A percentile compares a stretch with the other conserved stretches of the same genome.
phyloP scores from a whole-genome alignment of 2,113 vertebrate species.

The Chionis minor region DNA sequence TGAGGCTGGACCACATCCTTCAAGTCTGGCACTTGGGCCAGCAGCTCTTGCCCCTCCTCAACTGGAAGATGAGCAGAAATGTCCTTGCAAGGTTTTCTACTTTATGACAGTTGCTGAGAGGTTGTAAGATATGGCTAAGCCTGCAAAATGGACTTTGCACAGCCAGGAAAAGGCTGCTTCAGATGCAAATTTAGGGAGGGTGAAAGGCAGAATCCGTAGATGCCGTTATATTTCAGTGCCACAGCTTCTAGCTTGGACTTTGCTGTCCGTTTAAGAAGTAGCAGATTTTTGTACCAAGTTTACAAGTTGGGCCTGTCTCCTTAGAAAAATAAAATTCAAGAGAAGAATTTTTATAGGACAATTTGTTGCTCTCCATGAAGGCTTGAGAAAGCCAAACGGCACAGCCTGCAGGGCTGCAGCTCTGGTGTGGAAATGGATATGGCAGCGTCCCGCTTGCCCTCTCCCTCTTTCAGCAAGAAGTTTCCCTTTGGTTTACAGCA shows the following conservation, averaged over 20 bases:
- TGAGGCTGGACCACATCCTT: background rate
- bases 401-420: background rate
- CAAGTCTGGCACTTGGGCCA: background rate
- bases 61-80: background rate
- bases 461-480: background rate
- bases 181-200: background rate
- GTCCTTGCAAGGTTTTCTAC: background rate
- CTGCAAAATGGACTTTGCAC: background rate
- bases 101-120: background rate
- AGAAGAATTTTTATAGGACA: slow-evolving; percentile 6
- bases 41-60: background rate
- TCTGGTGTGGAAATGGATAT: background rate
- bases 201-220: background rate
- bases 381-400: background rate
- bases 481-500: slow-evolving; percentile 5
- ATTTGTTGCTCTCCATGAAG: slow-evolving; percentile 10
- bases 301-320: background rate
- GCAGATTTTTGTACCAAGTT: background rate
- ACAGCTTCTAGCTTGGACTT: background rate
- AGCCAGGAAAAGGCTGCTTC: background rate
- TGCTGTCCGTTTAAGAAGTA: background rate
- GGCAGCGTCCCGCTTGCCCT: background rate
- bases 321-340: background rate
- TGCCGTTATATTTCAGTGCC: rapidly evolving
- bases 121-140: background rate